Evolutionary conservation across 2,797 vertebrate genomes (phyloP), one percentile per base, ranked within the genome.

Genomic region (Syngnathus rostellatus): DNA sequence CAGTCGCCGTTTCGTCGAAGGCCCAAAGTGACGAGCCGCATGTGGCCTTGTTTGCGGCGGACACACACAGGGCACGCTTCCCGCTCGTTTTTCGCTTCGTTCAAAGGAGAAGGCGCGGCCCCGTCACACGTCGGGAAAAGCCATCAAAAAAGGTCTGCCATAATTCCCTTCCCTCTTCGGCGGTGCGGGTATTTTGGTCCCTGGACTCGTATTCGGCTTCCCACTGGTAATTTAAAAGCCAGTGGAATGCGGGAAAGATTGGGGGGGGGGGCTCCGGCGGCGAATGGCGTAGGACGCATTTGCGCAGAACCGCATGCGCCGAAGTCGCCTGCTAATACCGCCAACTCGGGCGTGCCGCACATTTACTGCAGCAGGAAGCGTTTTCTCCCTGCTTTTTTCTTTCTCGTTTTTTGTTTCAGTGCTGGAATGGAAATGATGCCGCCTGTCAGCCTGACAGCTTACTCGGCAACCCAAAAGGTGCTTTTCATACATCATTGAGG

Each of bases 151-250:
- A 50, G 71, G 78, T 68, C 80, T 63, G 66, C 66, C 66, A 64
- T 72, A 76, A 81, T 80, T 75, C 65, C 59, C 55, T 38, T 58
- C 55, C 55, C 55, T 58, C 38, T 41, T 41, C 39, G 19, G 8
- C 41, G 21, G 41, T 5, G 21, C 12, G 60, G 43, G 40, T 62
- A 62, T 62, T 62, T 62, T 45, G 23, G 60, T 23, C 60, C 60
- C 88, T 89, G 84, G 88, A 87, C 79, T 88, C 89, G 86, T 86
- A 87, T 88, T 91, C 82, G 76, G 70, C 86, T 92, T 85, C 87
- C 86, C 87, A 81, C 84, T 89, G 90, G 83, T 85, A 89, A 90
- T 89, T 92, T 90, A 87, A 88, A 93, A 92, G 82, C 86, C 86
- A 90, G 85, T 86, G 71, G 88, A 89, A 88, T 91, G 88, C 89